Evolutionary conservation across 2,113 vertebrate genomes (phyloP), one percentile per base, ranked within the genome.

Genomic region (Aegithalos caudatus): DNA sequence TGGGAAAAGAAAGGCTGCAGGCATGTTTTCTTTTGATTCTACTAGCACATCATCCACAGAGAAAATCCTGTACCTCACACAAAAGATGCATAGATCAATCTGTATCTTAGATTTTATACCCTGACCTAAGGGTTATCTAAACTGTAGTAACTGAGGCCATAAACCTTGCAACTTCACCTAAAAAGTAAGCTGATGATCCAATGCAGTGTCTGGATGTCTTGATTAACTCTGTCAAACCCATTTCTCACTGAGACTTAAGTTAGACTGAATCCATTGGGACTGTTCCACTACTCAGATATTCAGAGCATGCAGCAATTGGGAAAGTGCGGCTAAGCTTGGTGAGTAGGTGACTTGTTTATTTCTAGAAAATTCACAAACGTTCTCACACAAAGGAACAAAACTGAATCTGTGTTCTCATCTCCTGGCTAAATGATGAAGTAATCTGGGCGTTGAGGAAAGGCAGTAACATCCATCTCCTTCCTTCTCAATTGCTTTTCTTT

Each of bases 401-500:
- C 35, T 42, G 50, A 57, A 86, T 38, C 58, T 77, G 9, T 82
- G 33, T 81, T 93, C 67, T 88, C 64, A 86, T 56, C 65, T 37
- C 17, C 33, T 70, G 35, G 67, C 33, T 90, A 88, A 92, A 96
- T 70, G 71, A 95, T 77, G n/a, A 95, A 90, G 82, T 58, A 92
- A 90, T 45, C 71, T 73, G 24, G 42, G 51, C 11, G 35, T 47
- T 86, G 82, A 81, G 47, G 54, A 88, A 90, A 83, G 60, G 86
- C 74, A 96, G 47, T 62, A 94, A 90, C 64, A 95, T 92, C 27
- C 42, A 88, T 86, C 79, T 93, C 58, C 27, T 65, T 8, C 58
- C 9, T 88, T 90, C 62, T 72, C 50, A 73, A 77, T 61, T 88
- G 71, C 37, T 60, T 96, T 86, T 83, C 42, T 83, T 80, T 38